Evolutionary conservation across 1,140 invertebrate genomes (phyloP).

Genomic region (Trichonephila clavipes): DNA sequence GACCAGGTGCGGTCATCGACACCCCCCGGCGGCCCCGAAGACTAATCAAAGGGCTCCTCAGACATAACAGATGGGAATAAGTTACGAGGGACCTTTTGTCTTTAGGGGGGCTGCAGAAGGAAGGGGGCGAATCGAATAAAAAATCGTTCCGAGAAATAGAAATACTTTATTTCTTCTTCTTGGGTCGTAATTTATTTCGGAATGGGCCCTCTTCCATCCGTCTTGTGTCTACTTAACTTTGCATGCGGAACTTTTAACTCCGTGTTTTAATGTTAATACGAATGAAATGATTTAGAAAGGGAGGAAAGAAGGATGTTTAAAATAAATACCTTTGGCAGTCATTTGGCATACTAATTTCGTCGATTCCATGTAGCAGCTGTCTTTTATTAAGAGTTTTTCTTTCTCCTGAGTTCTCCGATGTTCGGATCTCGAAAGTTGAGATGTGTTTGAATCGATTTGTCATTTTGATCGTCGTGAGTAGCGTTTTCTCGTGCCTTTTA

Average conservation of each 20-base stretch:
- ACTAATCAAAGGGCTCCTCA: constrained; percentile 9
- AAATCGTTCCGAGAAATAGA: constrained; percentile 1
- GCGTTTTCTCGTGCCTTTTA: neutral
- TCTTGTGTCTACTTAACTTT: neutral
- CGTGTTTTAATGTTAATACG: constrained; percentile 17
- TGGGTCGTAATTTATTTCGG: constrained; percentile 16
- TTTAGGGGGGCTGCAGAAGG: neutral
- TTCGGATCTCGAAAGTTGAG: neutral
- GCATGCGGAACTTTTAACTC: neutral
- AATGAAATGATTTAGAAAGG: neutral
- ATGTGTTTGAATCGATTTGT: constrained; percentile 9
- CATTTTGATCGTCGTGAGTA: neutral
- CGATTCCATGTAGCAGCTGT: neutral
- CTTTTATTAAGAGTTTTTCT: neutral
- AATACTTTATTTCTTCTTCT: neutral
- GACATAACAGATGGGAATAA: constrained; percentile 2
- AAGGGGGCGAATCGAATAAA: neutral
- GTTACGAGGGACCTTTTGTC: constrained; percentile 6
- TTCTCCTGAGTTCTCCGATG: neutral
- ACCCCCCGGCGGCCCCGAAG: neutral
- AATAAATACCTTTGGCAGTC: neutral
- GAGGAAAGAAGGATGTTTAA: neutral
- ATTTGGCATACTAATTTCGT: neutral
- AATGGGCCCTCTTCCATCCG: constrained; percentile 5
- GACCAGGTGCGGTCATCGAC: constrained; percentile 63